Conservation (phyloP, 2,888 invertebrate genomes). For the Rhabditoides inermis region DNA sequence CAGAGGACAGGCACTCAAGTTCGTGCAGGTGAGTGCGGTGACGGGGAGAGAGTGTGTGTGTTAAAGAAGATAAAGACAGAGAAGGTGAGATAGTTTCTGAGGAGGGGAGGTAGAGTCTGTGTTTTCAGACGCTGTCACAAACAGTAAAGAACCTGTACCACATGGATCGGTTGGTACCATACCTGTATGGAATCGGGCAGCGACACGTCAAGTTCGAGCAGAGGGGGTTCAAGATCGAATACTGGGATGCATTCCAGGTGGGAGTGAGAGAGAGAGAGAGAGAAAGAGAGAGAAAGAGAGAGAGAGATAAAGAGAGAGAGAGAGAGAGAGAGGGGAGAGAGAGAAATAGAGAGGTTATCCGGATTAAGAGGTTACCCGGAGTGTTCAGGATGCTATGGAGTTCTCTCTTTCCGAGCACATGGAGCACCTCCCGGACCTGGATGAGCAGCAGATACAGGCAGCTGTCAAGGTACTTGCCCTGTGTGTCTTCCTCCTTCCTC, state of each 20-base stretch:
- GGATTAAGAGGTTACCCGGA: neutral
- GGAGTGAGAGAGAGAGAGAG: neutral
- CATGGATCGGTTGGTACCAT: constrained; percentile 34
- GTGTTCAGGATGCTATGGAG: constrained; percentile 47
- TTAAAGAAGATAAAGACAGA: neutral
- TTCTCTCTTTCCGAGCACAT: constrained; percentile 28
- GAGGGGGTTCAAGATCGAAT: constrained; percentile 45
- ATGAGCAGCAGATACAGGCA: constrained; percentile 27
- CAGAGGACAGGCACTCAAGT: constrained; percentile 40
- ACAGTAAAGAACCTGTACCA: constrained; percentile 48
- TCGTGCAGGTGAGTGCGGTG: constrained; percentile 39
- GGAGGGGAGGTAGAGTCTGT: neutral
- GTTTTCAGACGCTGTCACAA: constrained; percentile 39
- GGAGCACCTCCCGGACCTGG: constrained; percentile 24
- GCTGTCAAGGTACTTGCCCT: constrained; percentile 32
- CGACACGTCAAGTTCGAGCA: constrained; percentile 40
- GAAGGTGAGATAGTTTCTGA: neutral
- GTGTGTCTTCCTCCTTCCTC: too few species aligned
- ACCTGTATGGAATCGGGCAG: constrained; percentile 40
- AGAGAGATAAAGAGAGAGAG: too few species aligned
- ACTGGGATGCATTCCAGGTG: constrained; percentile 49
- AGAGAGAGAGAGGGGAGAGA: neutral
- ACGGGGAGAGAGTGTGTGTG: constrained; percentile 1
- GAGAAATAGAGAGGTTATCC: too few species aligned
- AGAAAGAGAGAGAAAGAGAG: too few species aligned